Conservation (phyloP, 2,888 invertebrate genomes). For the Amphipyra berbera region DNA sequence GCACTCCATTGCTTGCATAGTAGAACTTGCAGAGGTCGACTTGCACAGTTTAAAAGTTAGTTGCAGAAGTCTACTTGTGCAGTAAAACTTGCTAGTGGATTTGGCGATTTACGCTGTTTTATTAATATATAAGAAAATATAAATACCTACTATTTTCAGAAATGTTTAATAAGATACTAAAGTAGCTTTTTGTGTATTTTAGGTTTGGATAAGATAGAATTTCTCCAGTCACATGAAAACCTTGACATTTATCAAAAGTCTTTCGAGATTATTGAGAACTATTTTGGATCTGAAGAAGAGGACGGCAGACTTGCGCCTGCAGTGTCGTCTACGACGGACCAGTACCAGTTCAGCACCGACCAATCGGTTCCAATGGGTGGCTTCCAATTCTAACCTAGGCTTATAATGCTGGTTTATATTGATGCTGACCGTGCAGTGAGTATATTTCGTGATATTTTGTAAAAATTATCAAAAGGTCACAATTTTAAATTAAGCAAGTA, state of each 20-base stretch:
- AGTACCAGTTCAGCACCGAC: conserved; percentile 93
- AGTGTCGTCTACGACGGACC: conserved; percentile 93
- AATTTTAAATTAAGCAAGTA: conserved; percentile 23
- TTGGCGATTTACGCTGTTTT: too few relatives aligned
- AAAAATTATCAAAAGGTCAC: conserved; percentile 40
- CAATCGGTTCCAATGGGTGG: conserved; percentile 94
- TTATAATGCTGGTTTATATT: conserved; percentile 52
- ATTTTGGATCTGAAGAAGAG: conserved; percentile 98
- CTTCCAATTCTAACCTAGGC: conserved; percentile 93
- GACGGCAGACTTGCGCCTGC: conserved; percentile 94
- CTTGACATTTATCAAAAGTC: conserved; percentile 99
- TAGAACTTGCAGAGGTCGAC: too few relatives aligned
- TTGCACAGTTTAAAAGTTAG: too few relatives aligned
- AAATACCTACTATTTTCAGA: too few relatives aligned
- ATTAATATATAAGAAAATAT: too few relatives aligned
- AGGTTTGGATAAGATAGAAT: conserved; percentile 99
- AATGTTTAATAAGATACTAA: too few relatives aligned
- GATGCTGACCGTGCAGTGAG: conserved; percentile 70
- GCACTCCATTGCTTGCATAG: too few relatives aligned
- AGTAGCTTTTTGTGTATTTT: conserved; percentile 60
- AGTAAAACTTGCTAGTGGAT: too few relatives aligned
- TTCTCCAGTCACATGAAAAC: conserved; percentile 98
- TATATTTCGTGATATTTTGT: conserved; percentile 56
- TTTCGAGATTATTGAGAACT: conserved; percentile 98
- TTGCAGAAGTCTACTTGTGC: too few relatives aligned